These are phyloP conservation scores for Hipparchia sbordonii DNA, from an alignment of 2,888 invertebrate genomes.

Conservation along the genomic window DNA sequence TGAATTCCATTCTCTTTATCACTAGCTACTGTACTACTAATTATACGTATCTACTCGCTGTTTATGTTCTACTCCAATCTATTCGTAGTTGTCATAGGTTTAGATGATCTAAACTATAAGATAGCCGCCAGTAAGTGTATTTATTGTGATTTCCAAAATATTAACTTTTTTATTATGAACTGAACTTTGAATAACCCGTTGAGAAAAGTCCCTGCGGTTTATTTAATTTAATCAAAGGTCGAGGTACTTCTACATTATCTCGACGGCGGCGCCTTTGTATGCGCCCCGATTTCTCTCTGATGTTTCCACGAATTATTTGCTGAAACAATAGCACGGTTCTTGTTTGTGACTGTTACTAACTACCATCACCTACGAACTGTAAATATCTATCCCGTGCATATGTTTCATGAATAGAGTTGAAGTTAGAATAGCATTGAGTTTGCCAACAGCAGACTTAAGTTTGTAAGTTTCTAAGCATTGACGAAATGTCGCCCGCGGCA, in stretches of 20 bases:
- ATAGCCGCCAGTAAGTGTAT: background rate
- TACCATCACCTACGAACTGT: conserved; percentile 30
- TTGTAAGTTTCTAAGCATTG: conserved; percentile 62
- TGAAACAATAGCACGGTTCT: conserved; percentile 76
- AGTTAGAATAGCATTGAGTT: conserved; percentile 36
- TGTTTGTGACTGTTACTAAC: conserved; percentile 60
- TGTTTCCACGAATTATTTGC: conserved; percentile 79
- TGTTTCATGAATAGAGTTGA: conserved; percentile 46
- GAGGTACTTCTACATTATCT: conserved; percentile 56
- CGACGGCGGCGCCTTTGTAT: conserved; percentile 61
- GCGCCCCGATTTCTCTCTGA: conserved; percentile 70
- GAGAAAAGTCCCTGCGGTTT: conserved; percentile 15
- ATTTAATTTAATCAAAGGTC: conserved; percentile 37
- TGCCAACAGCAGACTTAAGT: conserved; percentile 39
- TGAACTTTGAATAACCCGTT: background rate
- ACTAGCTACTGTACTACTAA: too few relatives aligned
- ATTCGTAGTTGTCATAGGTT: too few relatives aligned
- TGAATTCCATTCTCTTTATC: too few relatives aligned
- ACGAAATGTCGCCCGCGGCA: conserved; percentile 68
- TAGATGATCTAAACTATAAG: background rate
- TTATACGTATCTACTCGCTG: too few relatives aligned
- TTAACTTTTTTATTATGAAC: background rate
- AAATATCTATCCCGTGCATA: conserved; percentile 36
- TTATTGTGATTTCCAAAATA: background rate
- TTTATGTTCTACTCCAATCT: too few relatives aligned